phyloP scores from a whole-genome alignment of 2,888 invertebrate species.

The Petrolisthes cinctipes region DNA sequence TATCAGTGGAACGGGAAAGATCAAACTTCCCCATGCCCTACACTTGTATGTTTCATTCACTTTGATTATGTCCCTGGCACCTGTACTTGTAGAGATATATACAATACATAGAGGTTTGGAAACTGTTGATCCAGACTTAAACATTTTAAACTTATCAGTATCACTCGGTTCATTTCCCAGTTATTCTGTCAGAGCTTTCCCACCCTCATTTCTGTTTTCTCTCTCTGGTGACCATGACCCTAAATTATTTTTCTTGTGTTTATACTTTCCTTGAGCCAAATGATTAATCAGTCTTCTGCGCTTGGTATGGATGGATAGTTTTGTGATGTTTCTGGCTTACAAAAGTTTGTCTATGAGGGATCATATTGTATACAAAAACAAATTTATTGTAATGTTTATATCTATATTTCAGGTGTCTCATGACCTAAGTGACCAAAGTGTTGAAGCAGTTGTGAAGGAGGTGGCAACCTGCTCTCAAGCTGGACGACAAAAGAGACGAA shows the following conservation, averaged over 20 bases:
- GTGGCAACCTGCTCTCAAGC: neutral
- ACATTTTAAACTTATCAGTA: too few species aligned
- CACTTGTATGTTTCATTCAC: conserved; percentile 37
- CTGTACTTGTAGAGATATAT: neutral
- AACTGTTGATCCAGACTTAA: too few species aligned
- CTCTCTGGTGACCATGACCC: too few species aligned
- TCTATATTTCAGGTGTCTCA: conserved; percentile 22
- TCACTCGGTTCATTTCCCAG: too few species aligned
- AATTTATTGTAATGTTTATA: neutral
- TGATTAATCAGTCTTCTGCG: neutral
- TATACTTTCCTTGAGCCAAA: neutral
- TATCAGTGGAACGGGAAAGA: conserved; percentile 31
- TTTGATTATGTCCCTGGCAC: neutral
- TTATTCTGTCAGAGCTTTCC: too few species aligned
- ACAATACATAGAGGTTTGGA: too few species aligned
- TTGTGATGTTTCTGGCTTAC: neutral
- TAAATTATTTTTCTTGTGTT: neutral
- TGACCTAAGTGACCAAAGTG: neutral
- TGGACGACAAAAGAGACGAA: neutral
- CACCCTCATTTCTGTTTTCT: too few species aligned
- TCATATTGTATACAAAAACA: neutral
- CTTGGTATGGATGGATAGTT: neutral
- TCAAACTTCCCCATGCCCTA: conserved; percentile 46
- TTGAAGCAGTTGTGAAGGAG: conserved; percentile 10
- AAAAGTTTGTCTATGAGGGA: neutral